Evolutionary conservation across 2,888 invertebrate genomes (phyloP).

Genomic region (Caradrina clavipalpis): DNA sequence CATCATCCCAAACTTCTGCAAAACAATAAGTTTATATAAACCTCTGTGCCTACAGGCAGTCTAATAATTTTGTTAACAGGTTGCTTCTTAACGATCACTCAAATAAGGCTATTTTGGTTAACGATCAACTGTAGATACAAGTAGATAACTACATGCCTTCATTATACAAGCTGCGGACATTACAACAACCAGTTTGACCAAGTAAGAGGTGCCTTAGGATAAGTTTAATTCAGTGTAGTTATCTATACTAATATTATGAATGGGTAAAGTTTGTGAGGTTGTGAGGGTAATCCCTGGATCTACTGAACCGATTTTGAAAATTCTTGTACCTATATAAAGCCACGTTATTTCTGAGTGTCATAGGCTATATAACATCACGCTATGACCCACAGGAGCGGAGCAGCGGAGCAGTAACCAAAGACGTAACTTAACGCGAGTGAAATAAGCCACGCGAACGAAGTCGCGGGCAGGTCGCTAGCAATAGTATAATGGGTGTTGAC

Average conservation of each 20-base stretch:
- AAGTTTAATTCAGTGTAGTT: constrained; percentile 51
- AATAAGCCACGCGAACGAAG: too few relatives aligned
- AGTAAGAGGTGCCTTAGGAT: constrained; percentile 53
- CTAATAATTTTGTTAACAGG: neutral
- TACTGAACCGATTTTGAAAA: too few relatives aligned
- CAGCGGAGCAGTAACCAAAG: too few relatives aligned
- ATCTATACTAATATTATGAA: too few relatives aligned
- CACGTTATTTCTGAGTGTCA: too few relatives aligned
- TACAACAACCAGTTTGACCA: constrained; percentile 48
- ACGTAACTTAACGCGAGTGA: too few relatives aligned
- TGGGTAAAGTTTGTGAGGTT: too few relatives aligned
- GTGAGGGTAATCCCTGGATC: too few relatives aligned
- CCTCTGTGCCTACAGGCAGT: neutral
- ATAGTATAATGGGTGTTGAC: constrained; percentile 66
- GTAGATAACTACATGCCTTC: constrained; percentile 30
- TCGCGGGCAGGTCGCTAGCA: too few relatives aligned
- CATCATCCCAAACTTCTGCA: neutral
- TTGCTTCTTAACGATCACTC: neutral
- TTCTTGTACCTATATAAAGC: too few relatives aligned
- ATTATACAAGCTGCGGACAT: constrained; percentile 31
- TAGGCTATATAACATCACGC: too few relatives aligned
- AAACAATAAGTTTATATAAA: neutral
- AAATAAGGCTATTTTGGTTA: constrained; percentile 15
- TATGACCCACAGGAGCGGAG: too few relatives aligned
- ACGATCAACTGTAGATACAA: constrained; percentile 12